These are phyloP conservation scores for Taenioides sp. DNA, from an alignment of 2,797 vertebrate genomes.

Conservation along the genomic window DNA sequence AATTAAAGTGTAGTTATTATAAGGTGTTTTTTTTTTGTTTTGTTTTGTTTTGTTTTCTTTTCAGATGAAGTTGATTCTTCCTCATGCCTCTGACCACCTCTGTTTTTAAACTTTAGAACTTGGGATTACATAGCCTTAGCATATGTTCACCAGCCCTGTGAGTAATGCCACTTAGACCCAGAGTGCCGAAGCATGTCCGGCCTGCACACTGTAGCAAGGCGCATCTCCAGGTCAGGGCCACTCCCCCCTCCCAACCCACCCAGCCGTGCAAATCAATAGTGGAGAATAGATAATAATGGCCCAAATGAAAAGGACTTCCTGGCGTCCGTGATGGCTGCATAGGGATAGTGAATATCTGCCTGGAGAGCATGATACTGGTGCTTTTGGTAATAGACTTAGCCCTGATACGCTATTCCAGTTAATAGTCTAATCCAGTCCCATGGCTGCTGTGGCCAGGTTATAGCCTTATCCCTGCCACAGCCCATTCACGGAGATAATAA, in stretches of 20 bases:
- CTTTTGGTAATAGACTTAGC: conserved; percentile 68
- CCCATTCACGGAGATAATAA: conserved; percentile 96
- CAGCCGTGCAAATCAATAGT: conserved; percentile 46
- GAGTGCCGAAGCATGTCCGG: conserved; percentile 7
- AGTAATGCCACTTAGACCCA: conserved; percentile 3
- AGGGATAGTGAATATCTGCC: conserved; percentile 50
- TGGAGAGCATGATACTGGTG: conserved; percentile 45
- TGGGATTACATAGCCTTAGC: neutral
- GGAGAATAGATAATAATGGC: conserved; percentile 48
- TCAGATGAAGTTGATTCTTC: too few relatives aligned
- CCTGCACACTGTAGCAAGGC: conserved; percentile 80
- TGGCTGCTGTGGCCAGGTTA: conserved; percentile 73
- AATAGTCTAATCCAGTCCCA: conserved; percentile 68
- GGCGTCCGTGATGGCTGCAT: conserved; percentile 22
- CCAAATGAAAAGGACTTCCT: conserved; percentile 49
- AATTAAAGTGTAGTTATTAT: too few relatives aligned
- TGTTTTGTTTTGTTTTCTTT: neutral
- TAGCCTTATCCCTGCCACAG: conserved; percentile 89
- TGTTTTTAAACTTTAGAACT: neutral
- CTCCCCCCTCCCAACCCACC: conserved; percentile 25
- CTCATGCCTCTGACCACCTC: neutral
- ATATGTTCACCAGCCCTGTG: neutral
- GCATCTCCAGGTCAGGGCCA: conserved; percentile 68
- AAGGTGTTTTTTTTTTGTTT: too few relatives aligned
- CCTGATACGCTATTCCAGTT: conserved; percentile 68